phyloP scores from a whole-genome alignment of 2,888 invertebrate genomes.

The Perizoma affinitatum region DNA sequence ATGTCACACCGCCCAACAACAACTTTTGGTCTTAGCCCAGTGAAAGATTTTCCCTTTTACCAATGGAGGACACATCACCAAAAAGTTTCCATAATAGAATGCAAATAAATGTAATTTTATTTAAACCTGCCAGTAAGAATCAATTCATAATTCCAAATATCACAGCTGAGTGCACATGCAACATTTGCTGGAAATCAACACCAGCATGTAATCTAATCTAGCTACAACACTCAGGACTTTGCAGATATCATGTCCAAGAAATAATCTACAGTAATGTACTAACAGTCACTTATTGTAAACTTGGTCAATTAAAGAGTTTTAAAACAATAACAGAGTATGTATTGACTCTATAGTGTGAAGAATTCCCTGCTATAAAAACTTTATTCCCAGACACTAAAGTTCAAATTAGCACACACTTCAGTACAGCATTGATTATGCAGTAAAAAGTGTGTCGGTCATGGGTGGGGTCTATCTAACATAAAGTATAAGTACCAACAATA shows the following conservation, averaged over 20 bases:
- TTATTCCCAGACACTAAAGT: neutral
- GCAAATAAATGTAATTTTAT: too few relatives aligned
- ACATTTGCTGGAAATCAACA: slow-evolving; percentile 33
- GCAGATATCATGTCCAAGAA: slow-evolving; percentile 1
- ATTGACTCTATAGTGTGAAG: too few relatives aligned
- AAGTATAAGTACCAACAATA: too few relatives aligned
- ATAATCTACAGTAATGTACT: neutral
- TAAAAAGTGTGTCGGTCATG: slow-evolving; percentile 23
- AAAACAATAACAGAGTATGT: too few relatives aligned
- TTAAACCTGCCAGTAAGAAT: too few relatives aligned
- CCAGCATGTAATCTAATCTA: slow-evolving; percentile 32
- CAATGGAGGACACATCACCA: too few relatives aligned
- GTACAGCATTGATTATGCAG: neutral
- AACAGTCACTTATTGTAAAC: neutral
- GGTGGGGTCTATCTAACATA: slow-evolving; percentile 5
- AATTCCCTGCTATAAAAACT: neutral
- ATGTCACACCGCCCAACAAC: too few relatives aligned
- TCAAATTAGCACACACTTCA: slow-evolving; percentile 5
- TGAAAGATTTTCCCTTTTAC: too few relatives aligned
- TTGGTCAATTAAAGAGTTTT: too few relatives aligned
- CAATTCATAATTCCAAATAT: slow-evolving; percentile 1
- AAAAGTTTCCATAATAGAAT: too few relatives aligned
- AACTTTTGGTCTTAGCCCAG: too few relatives aligned
- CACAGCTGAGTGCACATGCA: slow-evolving; percentile 17
- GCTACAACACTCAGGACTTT: slow-evolving; percentile 15